Evolutionary conservation across 2,888 invertebrate species (phyloP), one percentile per base, ranked within the genome.

Genomic region (Drosophila parthenogenetica): DNA sequence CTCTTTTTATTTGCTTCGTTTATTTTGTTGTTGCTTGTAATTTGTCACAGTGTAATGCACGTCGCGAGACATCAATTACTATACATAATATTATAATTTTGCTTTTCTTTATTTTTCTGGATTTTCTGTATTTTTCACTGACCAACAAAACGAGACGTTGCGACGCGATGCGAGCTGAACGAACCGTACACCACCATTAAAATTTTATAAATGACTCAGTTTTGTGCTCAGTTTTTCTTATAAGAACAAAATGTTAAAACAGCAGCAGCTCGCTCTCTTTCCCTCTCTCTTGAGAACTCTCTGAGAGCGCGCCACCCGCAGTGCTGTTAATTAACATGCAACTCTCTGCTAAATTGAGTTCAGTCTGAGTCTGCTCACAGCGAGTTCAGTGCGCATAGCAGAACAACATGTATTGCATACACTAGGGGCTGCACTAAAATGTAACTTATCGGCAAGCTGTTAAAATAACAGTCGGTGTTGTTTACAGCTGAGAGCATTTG

Each of bases 171-270:
- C 73, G 77, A 81, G 74, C 77, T 79, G 81, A 86, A 87, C 82
- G 80, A 85, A 83, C 87, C 81, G 89, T 76, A 89, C 90, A 89
- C 90, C 86, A 90, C 90, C 87, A 83, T 87, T 82, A 87, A 89
- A 87, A 88, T 90, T 90, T 89, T 77, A 86, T 86, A 82, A 90
- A 87, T 90, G 87, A 89, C 78, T 77, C 72, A 74, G 72, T 59
- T 72, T 75, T 65, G 72, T 57, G 77, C 82, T 79, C 82, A 65
- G 72, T 78, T 64, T 68, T 81, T 70, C 68, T 73, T 69, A 77
- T 76, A 75, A 77, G 75, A 75, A 75, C 77, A 72, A 72, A 77
- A 73, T 22, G 73, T 53, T 10, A 63, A 77, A 39, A 4, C 19
- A 61, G 29, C 42, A 29, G 14, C 45, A 48, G 16, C 29, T 45